A percentile compares a stretch with the other conserved stretches of the same genome.
Conservation (phyloP, 37 sponge, comb jelly and placozoan species). For the Halisarca cf. caerulea region DNA sequence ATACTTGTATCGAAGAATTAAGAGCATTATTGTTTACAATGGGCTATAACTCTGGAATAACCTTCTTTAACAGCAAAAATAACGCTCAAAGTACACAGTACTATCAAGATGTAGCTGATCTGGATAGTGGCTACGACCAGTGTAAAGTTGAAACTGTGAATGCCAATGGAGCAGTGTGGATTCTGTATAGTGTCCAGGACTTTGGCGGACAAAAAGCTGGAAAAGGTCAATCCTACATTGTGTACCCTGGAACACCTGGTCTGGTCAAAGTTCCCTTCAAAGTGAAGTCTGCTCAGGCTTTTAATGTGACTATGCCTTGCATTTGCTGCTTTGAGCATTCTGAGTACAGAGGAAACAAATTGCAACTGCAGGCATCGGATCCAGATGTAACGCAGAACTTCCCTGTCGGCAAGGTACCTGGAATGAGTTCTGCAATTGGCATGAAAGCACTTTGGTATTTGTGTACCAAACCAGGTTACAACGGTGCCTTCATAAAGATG, state of each 20-base stretch:
- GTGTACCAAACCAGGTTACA: constrained; percentile 4
- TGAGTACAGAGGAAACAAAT: neutral
- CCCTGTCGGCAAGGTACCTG: neutral
- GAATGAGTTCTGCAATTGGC: neutral
- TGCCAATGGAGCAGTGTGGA: constrained; percentile 23
- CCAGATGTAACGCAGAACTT: neutral
- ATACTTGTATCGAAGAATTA: too few relatives aligned
- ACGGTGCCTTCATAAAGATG: too few relatives aligned
- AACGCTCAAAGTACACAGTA: too few relatives aligned
- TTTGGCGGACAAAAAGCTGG: neutral
- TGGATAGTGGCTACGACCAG: neutral
- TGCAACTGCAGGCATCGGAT: too few relatives aligned
- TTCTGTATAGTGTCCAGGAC: neutral
- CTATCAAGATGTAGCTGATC: neutral
- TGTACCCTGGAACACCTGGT: neutral
- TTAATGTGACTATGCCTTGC: neutral
- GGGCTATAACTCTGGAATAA: too few relatives aligned
- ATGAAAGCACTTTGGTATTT: neutral
- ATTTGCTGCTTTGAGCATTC: constrained; percentile 1
- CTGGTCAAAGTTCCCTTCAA: neutral
- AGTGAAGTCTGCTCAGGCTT: constrained; percentile 23
- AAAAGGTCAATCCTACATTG: neutral
- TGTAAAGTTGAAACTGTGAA: neutral
- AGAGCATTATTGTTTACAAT: too few relatives aligned
- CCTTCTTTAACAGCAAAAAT: too few relatives aligned